Evolutionary conservation across 92 coral and sea anemone species (phyloP).

Genomic region (Montipora capitata): DNA sequence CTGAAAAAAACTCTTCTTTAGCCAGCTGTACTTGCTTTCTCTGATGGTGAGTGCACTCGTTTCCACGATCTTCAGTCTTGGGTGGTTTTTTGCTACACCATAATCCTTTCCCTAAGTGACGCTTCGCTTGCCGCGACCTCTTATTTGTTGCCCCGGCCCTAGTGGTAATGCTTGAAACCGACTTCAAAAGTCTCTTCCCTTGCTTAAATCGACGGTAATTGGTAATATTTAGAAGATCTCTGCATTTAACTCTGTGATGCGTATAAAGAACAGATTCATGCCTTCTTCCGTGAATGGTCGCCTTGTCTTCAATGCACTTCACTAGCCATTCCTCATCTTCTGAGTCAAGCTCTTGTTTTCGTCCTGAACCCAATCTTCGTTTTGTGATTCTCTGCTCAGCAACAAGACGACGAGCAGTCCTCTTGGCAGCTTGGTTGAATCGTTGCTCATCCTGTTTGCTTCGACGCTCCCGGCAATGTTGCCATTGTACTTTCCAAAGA

Average conservation of each 20-base stretch:
- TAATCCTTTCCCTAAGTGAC: conserved; percentile 60
- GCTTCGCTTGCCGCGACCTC: conserved; percentile 61
- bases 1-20: conserved; percentile 55
- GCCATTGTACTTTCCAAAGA: conserved; percentile 50
- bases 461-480: conserved; percentile 51
- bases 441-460: conserved; percentile 48
- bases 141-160: conserved; percentile 63
- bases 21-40: conserved; percentile 57
- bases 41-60: conserved; percentile 65
- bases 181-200: conserved; percentile 45
- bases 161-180: conserved; percentile 46
- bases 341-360: conserved; percentile 65
- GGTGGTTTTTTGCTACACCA: conserved; percentile 58
- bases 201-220: conserved; percentile 40
- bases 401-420: conserved; percentile 73
- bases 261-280: conserved; percentile 72
- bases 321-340: conserved; percentile 76
- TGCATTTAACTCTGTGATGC: conserved; percentile 59
- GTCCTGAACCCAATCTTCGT: conserved; percentile 65
- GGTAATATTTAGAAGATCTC: conserved; percentile 59
- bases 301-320: conserved; percentile 72
- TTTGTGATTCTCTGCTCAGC: conserved; percentile 59
- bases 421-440: conserved; percentile 54
- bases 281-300: conserved; percentile 75
- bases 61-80: conserved; percentile 48